Percentiles rank a stretch among this genome's conserved stretches.
Conservation (phyloP, 2,888 invertebrate species). For the Allolobophora icterica region DNA sequence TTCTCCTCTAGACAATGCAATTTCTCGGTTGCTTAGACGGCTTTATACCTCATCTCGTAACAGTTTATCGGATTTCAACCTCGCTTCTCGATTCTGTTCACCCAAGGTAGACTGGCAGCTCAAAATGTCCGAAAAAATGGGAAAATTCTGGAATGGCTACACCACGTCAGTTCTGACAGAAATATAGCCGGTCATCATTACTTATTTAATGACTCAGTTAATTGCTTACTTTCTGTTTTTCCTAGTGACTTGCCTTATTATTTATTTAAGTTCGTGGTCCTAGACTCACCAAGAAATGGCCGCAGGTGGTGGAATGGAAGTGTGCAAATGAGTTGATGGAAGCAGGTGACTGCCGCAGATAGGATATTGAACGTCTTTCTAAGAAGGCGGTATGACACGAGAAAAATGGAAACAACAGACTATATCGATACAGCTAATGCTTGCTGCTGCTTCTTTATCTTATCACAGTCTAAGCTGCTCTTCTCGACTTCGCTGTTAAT, state of each 20-base stretch:
- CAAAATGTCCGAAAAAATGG: neutral
- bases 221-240: neutral
- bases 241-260: neutral
- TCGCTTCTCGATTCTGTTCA: no score
- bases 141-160: neutral
- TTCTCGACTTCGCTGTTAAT: neutral
- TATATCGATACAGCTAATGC: no score
- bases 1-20: no score
- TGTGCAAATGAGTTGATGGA: neutral
- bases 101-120: no score
- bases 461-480: neutral
- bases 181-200: neutral
- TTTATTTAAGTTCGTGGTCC: neutral
- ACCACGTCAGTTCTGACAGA: neutral
- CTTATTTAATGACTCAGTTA: neutral
- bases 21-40: no score
- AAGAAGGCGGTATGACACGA: no score
- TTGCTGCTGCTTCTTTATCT: neutral
- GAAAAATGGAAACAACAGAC: no score
- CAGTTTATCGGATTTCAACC: no score
- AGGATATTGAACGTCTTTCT: no score
- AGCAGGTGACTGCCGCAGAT: neutral
- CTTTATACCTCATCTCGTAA: no score
- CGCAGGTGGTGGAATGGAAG: neutral
- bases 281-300: no score